Conservation (phyloP, 1,140 invertebrate species). For the Lepidurus packardi region DNA sequence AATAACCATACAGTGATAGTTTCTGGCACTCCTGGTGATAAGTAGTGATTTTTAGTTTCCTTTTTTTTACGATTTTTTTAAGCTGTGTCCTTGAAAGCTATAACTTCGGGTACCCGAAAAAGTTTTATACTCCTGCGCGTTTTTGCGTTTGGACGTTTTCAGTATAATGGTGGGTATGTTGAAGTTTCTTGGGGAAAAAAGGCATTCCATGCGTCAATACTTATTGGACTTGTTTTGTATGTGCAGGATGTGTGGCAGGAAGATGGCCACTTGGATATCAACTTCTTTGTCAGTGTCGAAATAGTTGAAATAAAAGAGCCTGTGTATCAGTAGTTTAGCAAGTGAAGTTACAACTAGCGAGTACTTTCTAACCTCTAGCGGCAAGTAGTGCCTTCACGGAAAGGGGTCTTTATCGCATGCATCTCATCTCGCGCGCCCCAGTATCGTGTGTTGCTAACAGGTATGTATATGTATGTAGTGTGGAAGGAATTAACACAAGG, state of each 20-base stretch:
- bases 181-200: too few relatives aligned
- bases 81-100: conserved; percentile 8
- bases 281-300: too few relatives aligned
- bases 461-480: conserved; percentile 12
- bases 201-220: too few relatives aligned
- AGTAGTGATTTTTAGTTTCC: neutral
- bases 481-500: conserved; percentile 10
- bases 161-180: too few relatives aligned
- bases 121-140: too few relatives aligned
- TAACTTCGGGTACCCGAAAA: neutral
- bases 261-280: too few relatives aligned
- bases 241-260: too few relatives aligned
- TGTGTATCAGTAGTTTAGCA: conserved; percentile 16
- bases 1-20: neutral
- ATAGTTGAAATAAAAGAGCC: neutral
- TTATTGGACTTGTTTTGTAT: too few relatives aligned
- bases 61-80: neutral
- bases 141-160: too few relatives aligned
- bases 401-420: conserved; percentile 9
- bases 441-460: conserved; percentile 3
- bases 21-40: neutral
- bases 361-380: conserved; percentile 9
- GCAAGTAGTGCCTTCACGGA: neutral
- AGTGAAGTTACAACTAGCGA: conserved; percentile 4
- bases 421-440: neutral